Evolutionary conservation across 2,113 vertebrate species (phyloP).

Genomic region (Anoura caudifer): DNA sequence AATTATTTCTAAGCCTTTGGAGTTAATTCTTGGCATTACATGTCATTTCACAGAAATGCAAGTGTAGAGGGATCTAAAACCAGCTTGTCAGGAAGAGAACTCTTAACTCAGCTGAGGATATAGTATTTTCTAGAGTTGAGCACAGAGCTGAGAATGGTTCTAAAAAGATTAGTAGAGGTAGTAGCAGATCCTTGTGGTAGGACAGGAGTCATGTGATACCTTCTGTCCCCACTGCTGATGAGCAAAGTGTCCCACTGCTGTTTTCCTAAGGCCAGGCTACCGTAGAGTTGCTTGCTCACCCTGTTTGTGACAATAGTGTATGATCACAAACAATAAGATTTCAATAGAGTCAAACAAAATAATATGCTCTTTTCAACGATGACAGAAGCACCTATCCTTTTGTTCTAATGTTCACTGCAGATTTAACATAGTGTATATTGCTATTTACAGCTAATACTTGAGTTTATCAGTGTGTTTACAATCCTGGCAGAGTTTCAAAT

Average conservation of each 20-base stretch:
- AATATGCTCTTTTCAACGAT: not conserved
- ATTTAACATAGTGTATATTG: not conserved
- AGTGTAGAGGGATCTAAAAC: not conserved
- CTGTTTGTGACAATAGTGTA: not conserved
- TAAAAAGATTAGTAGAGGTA: not conserved
- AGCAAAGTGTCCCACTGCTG: not conserved
- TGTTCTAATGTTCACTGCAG: not conserved
- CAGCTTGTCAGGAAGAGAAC: not conserved
- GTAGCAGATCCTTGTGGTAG: not conserved
- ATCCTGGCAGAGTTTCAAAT: not conserved
- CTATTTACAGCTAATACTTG: not conserved
- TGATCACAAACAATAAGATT: not conserved
- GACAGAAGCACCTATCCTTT: not conserved
- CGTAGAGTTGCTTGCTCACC: not conserved
- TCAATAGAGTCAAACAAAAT: not conserved
- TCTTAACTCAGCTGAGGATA: not conserved
- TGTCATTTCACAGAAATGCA: not conserved
- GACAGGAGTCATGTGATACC: not conserved
- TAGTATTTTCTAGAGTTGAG: not conserved
- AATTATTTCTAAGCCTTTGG: slow-evolving; percentile 22
- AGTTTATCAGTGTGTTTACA: not conserved
- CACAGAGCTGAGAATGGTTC: not conserved
- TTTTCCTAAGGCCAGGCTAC: not conserved
- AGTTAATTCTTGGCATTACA: not conserved
- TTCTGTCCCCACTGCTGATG: not conserved